phyloP scores from a whole-genome alignment of 2,888 invertebrate species.

The Erynnis tages region DNA sequence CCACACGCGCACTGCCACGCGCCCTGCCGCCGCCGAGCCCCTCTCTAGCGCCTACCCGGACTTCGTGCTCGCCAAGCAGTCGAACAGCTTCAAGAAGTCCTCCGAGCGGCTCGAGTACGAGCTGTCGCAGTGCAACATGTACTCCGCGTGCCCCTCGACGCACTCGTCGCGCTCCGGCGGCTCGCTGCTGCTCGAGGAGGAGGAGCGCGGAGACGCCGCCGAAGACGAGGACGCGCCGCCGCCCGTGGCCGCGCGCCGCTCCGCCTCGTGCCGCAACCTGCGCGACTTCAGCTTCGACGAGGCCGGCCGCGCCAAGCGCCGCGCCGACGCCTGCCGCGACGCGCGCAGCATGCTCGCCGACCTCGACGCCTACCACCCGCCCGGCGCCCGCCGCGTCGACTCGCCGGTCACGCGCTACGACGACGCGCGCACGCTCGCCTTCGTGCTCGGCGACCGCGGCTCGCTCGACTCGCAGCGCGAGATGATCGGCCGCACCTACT shows the following conservation, averaged over 20 bases:
- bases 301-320: conserved; percentile 84
- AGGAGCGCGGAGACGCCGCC: conserved; percentile 34
- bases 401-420: conserved; percentile 88
- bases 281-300: conserved; percentile 89
- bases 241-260: conserved; percentile 86
- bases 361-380: conserved; percentile 57
- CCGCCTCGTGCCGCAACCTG: conserved; percentile 91
- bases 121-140: conserved; percentile 80
- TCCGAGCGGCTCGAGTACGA: conserved; percentile 81
- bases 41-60: conserved; percentile 23
- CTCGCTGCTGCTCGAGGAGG: conserved; percentile 53
- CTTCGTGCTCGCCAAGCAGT: conserved; percentile 57
- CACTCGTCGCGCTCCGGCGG: conserved; percentile 67
- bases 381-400: conserved; percentile 77
- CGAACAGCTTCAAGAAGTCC: conserved; percentile 68
- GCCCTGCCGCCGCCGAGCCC: conserved; percentile 43
- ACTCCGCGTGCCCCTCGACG: conserved; percentile 68
- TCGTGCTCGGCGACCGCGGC: conserved; percentile 49
- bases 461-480: conserved; percentile 87
- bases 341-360: conserved; percentile 62
- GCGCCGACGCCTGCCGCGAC: conserved; percentile 48
- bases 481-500: conserved; percentile 87
- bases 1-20: conserved; percentile 65
- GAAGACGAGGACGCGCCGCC: no score
- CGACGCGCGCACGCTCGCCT: conserved; percentile 76